A percentile compares a stretch with the other conserved stretches of the same genome.
phyloP scores from a whole-genome alignment of 2,888 invertebrate species.

The Prosapia bicincta region DNA sequence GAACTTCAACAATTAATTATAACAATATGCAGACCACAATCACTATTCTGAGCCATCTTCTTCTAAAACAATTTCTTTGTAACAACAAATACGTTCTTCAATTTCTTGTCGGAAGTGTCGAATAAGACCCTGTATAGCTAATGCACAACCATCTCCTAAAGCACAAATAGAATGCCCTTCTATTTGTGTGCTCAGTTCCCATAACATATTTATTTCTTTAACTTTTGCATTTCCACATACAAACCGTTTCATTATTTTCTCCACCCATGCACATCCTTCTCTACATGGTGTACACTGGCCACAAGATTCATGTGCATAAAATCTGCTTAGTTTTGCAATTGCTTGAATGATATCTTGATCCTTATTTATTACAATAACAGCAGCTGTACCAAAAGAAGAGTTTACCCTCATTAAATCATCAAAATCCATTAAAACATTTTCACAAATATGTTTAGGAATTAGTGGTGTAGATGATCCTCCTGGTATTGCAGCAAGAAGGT shows the following conservation, averaged over 20 bases:
- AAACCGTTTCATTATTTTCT: constrained; percentile 52
- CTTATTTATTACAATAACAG: constrained; percentile 63
- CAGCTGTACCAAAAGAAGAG: constrained; percentile 60
- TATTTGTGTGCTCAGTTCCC: constrained; percentile 58
- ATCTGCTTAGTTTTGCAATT: constrained; percentile 56
- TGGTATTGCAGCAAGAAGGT: constrained; percentile 59
- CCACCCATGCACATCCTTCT: constrained; percentile 60
- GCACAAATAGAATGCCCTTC: constrained; percentile 66
- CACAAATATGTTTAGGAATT: constrained; percentile 57
- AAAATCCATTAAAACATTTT: constrained; percentile 61
- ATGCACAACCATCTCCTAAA: constrained; percentile 61
- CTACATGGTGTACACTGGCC: constrained; percentile 47
- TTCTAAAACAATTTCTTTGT: not conserved
- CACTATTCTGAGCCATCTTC: not conserved
- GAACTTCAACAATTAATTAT: too few species aligned
- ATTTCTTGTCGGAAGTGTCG: constrained; percentile 53
- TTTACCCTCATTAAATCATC: constrained; percentile 57
- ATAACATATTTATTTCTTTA: constrained; percentile 58
- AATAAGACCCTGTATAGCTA: constrained; percentile 58
- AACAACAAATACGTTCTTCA: constrained; percentile 8
- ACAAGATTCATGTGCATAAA: constrained; percentile 63
- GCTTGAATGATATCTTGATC: constrained; percentile 57
- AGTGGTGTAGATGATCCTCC: constrained; percentile 63
- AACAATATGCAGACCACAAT: too few species aligned
- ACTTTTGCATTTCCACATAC: constrained; percentile 54